These are phyloP conservation scores for Struthio camelus DNA, from an alignment of 2,113 vertebrate genomes.

Conservation along the genomic window DNA sequence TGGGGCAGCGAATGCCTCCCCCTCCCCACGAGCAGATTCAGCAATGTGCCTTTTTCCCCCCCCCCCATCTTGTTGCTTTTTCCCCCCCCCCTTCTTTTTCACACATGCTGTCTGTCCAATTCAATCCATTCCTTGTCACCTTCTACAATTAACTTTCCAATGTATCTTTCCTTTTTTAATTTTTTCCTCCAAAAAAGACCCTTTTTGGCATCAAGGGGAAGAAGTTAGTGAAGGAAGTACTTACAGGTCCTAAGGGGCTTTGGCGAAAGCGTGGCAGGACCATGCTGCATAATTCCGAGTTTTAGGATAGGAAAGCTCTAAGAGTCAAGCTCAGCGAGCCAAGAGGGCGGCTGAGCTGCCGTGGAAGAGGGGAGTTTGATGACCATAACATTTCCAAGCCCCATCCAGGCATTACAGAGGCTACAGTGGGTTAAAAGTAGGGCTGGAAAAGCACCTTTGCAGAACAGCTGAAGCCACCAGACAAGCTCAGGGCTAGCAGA, in stretches of 20 bases:
- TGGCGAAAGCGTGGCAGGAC: not conserved
- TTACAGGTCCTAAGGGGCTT: not conserved
- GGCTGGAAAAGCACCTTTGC: too few relatives aligned
- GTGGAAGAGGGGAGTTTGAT: not conserved
- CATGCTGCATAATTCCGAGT: not conserved
- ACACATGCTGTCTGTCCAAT: not conserved
- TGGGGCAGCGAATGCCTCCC: not conserved
- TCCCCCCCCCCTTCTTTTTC: not conserved
- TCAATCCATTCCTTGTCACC: not conserved
- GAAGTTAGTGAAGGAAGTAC: not conserved
- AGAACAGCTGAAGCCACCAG: not conserved
- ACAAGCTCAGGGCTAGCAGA: not conserved
- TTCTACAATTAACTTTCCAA: not conserved
- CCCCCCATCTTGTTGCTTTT: not conserved
- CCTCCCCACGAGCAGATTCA: accelerated
- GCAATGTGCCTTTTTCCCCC: not conserved
- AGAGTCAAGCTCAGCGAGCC: not conserved
- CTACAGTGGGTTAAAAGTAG: not conserved
- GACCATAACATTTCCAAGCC: not conserved
- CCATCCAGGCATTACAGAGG: not conserved
- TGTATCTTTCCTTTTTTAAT: not conserved
- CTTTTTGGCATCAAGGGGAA: constrained; percentile 26
- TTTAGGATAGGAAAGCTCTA: not conserved
- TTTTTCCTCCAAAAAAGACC: not conserved
- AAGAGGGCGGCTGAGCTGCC: not conserved